A percentile compares a stretch with the other conserved stretches of the same genome.
phyloP scores from a whole-genome alignment of 2,113 vertebrate species.

The Caretta caretta region DNA sequence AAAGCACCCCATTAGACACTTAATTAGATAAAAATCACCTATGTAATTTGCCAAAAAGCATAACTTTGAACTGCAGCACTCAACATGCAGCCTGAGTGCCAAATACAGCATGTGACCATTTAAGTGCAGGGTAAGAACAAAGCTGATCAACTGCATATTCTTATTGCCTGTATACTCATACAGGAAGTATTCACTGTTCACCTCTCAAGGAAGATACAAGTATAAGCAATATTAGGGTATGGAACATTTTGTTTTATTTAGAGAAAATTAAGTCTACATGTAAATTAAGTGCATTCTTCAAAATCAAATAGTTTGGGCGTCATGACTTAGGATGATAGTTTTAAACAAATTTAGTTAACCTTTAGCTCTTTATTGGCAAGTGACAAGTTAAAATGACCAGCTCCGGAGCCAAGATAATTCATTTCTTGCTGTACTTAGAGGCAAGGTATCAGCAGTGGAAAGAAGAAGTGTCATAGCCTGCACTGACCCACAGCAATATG shows the following conservation, averaged over 20 bases:
- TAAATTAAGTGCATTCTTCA: neutral
- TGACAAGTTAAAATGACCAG: neutral
- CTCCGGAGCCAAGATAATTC: neutral
- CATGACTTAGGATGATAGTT: neutral
- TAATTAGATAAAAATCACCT: neutral
- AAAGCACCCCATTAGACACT: neutral
- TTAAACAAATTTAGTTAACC: neutral
- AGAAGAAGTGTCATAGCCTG: neutral
- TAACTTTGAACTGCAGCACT: neutral
- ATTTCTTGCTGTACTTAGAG: constrained; percentile 48
- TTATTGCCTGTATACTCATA: neutral
- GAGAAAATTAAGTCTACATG: neutral
- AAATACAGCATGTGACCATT: neutral
- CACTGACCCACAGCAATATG: constrained; percentile 18
- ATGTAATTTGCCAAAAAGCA: neutral
- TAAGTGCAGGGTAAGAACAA: neutral
- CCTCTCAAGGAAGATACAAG: neutral
- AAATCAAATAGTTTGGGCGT: neutral
- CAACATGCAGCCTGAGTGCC: neutral
- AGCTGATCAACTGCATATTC: neutral
- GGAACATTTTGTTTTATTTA: neutral
- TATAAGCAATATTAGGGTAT: neutral
- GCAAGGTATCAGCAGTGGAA: constrained; percentile 41
- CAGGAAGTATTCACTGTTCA: neutral
- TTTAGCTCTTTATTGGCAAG: neutral